phyloP scores from a whole-genome alignment of 2,113 vertebrate species.

The Phylloscopus trochiloides region DNA sequence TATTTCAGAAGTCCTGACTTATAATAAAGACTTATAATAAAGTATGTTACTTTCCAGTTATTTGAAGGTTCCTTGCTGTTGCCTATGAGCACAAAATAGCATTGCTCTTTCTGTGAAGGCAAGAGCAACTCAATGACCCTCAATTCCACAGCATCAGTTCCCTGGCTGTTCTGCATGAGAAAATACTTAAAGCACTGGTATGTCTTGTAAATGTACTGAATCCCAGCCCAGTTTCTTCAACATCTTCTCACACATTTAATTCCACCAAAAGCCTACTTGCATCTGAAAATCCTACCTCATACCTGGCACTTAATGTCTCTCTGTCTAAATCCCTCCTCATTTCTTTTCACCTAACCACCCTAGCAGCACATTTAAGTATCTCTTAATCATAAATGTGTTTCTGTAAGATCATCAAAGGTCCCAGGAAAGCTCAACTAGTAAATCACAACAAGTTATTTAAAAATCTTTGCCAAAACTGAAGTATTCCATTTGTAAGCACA shows the following conservation, averaged over 20 bases:
- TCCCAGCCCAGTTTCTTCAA: neutral
- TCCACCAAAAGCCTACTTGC: neutral
- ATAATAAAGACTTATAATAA: neutral
- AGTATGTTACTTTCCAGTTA: neutral
- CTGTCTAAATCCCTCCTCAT: neutral
- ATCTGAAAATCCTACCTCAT: neutral
- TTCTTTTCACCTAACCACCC: neutral
- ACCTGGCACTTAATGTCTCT: neutral
- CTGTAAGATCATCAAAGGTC: neutral
- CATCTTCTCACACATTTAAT: neutral
- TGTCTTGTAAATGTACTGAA: neutral
- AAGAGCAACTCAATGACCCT: neutral
- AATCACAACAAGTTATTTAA: neutral
- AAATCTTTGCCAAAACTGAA: neutral
- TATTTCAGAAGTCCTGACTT: neutral
- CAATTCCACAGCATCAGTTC: neutral
- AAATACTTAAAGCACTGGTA: neutral
- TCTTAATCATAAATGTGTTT: neutral
- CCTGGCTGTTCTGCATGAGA: neutral
- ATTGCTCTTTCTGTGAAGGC: neutral
- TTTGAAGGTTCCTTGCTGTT: neutral
- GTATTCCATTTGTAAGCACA: neutral
- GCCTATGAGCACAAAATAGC: neutral
- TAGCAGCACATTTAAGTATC: neutral
- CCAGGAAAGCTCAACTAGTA: neutral